These are phyloP conservation scores for Itoplectis maculator DNA, from an alignment of 2,888 invertebrate species.

Conservation along the genomic window DNA sequence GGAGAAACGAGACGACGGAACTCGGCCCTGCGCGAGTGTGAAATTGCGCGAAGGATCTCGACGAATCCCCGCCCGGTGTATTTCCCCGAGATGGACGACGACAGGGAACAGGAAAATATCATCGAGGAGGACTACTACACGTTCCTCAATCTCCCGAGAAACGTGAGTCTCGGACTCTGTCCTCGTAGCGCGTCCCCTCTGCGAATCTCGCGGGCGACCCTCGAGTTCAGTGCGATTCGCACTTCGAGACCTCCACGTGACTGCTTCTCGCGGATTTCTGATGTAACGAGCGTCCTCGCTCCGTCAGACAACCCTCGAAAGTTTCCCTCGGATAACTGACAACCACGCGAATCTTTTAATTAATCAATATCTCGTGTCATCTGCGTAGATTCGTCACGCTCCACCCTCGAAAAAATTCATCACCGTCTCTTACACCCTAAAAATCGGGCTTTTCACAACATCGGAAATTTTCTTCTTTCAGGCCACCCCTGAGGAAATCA, in stretches of 20 bases:
- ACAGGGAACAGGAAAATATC: conserved; percentile 87
- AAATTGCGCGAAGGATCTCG: conserved; percentile 22
- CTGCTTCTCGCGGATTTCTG: conserved; percentile 21
- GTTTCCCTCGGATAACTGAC: neutral
- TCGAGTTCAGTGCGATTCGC: neutral
- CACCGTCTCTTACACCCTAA: neutral
- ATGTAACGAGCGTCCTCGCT: conserved; percentile 13
- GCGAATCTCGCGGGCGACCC: neutral
- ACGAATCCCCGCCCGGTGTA: neutral
- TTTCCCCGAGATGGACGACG: conserved; percentile 87
- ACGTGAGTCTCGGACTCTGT: conserved; percentile 88
- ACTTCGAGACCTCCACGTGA: conserved; percentile 55
- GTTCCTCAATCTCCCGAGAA: conserved; percentile 93
- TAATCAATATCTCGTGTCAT: conserved; percentile 24
- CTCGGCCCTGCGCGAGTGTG: conserved; percentile 27
- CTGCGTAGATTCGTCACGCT: neutral
- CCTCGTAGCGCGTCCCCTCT: neutral
- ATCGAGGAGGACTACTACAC: conserved; percentile 95
- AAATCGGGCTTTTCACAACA: too few relatives aligned
- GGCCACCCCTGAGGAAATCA: conserved; percentile 97
- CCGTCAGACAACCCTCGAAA: neutral
- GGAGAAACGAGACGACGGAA: conserved; percentile 43
- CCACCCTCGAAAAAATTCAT: neutral
- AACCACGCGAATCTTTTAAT: conserved; percentile 15
- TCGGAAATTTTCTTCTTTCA: conserved; percentile 82